Conservation (phyloP, 2,888 invertebrate genomes). For the Agrotis puta region DNA sequence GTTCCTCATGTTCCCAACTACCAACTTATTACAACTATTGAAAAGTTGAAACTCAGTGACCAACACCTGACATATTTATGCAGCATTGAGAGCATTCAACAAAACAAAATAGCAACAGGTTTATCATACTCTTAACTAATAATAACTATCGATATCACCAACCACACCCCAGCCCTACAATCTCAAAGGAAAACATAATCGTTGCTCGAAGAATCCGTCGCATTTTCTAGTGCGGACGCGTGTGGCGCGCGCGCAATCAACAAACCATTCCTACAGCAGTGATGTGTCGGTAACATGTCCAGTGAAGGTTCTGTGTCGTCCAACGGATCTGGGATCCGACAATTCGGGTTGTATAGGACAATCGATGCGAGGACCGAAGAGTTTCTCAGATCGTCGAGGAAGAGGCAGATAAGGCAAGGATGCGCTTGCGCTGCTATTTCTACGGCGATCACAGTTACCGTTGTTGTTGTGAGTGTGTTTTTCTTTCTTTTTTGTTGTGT, state of each 20-base stretch:
- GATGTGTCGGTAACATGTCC: conserved; percentile 83
- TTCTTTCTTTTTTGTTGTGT: background rate
- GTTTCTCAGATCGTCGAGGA: conserved; percentile 83
- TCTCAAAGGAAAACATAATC: conserved; percentile 81
- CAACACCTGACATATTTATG: too few species aligned
- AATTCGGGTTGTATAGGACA: conserved; percentile 85
- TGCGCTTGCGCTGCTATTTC: conserved; percentile 87
- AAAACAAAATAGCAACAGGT: too few species aligned
- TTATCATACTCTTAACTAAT: background rate
- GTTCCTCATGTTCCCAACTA: too few species aligned
- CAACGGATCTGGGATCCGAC: conserved; percentile 77
- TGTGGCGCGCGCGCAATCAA: conserved; percentile 70
- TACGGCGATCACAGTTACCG: conserved; percentile 85
- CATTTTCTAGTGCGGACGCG: conserved; percentile 77
- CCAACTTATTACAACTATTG: too few species aligned
- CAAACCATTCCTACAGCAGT: conserved; percentile 68
- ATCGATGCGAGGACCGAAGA: conserved; percentile 86
- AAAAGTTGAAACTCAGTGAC: too few species aligned
- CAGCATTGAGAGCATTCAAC: too few species aligned
- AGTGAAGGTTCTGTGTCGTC: conserved; percentile 80
- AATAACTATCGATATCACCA: conserved; percentile 65
- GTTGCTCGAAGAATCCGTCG: conserved; percentile 76
- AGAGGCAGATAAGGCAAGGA: conserved; percentile 84
- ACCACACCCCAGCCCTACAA: conserved; percentile 73
- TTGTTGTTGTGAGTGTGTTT: conserved; percentile 85